A percentile compares a stretch with the other conserved stretches of the same genome.
Evolutionary conservation across 2,113 vertebrate species (phyloP).

Genomic region (Brevimyrus niger): DNA sequence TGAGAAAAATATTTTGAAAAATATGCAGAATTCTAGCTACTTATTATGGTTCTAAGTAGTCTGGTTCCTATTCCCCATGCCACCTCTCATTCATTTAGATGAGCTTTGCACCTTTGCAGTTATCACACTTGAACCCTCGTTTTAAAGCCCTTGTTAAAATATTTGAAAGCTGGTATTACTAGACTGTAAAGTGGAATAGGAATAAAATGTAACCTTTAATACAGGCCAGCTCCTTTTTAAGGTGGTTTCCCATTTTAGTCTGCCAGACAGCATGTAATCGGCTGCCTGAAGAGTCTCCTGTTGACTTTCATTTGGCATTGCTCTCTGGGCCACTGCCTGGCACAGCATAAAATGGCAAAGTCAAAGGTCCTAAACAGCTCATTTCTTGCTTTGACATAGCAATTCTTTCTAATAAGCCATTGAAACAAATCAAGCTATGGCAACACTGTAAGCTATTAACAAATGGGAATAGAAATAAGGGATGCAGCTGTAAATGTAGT

Average conservation of each 20-base stretch:
- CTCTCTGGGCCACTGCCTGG: not conserved
- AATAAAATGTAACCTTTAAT: slow-evolving; percentile 10
- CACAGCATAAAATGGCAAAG: not conserved
- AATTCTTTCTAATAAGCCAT: not conserved
- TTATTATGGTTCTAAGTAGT: not conserved
- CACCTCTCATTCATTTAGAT: not conserved
- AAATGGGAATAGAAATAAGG: not conserved
- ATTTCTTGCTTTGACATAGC: not conserved
- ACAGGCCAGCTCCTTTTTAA: not conserved
- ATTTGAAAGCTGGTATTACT: not conserved
- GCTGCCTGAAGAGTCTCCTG: not conserved
- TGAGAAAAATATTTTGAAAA: not conserved
- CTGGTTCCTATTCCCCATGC: not conserved
- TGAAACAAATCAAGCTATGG: not conserved
- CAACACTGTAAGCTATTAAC: not conserved
- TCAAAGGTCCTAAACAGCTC: not conserved
- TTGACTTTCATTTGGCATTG: not conserved
- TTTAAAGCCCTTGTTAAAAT: not conserved
- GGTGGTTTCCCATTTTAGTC: not conserved
- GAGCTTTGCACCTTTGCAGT: not conserved
- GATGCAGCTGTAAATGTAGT: not conserved
- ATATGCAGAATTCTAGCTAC: not conserved
- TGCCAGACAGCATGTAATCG: slow-evolving; percentile 1
- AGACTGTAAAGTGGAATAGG: not conserved
- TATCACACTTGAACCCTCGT: not conserved